Conservation (phyloP, 2,113 vertebrate genomes). For the Eretmodus cyanostictus region DNA sequence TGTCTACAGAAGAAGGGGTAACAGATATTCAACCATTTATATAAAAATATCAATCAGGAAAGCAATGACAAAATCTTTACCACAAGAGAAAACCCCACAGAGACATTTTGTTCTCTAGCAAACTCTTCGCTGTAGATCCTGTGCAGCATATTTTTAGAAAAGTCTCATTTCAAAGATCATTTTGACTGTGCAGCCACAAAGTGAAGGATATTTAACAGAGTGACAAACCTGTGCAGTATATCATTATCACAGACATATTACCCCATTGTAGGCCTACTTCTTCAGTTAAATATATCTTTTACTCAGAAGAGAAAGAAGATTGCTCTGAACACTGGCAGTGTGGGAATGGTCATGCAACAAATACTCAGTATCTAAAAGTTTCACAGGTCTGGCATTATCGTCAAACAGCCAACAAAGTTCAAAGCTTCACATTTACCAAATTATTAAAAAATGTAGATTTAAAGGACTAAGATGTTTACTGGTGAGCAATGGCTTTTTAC, state of each 20-base stretch:
- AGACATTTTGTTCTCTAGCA: conserved; percentile 6
- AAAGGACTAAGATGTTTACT: not conserved
- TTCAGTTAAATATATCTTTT: conserved; percentile 50
- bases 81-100: not conserved
- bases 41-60: not conserved
- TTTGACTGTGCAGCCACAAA: conserved; percentile 2
- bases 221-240: conserved; percentile 12
- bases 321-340: conserved; percentile 30
- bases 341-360: conserved; percentile 22
- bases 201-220: conserved; percentile 33
- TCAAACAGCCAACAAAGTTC: not conserved
- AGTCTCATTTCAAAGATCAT: conserved; percentile 32
- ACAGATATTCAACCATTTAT: not conserved
- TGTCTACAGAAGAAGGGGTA: not conserved
- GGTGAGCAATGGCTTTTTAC: not conserved
- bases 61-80: not conserved
- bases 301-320: conserved; percentile 8
- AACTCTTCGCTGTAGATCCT: conserved; percentile 7
- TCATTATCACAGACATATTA: conserved; percentile 48
- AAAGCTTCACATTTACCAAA: not conserved
- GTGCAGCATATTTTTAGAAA: conserved; percentile 11
- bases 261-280: conserved; percentile 2
- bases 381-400: not conserved
- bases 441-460: not conserved
- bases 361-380: conserved; percentile 3